These are phyloP conservation scores for Carpatolechia fugitivella DNA, from an alignment of 2,888 invertebrate genomes.

Conservation along the genomic window DNA sequence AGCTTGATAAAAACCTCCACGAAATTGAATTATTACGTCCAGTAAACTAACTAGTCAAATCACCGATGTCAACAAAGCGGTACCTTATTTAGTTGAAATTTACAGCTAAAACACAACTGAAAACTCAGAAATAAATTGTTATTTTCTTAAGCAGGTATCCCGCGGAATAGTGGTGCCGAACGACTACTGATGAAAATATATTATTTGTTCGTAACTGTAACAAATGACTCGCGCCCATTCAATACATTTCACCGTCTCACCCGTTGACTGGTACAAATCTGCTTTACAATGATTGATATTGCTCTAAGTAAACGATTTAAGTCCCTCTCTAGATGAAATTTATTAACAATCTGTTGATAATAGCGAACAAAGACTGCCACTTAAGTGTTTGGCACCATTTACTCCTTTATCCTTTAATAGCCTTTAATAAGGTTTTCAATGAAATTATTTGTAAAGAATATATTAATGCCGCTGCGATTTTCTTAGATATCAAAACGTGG, in stretches of 20 bases:
- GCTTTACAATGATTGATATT: conserved; percentile 62
- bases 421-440: conserved; percentile 1
- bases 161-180: conserved; percentile 7
- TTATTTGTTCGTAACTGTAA: conserved; percentile 13
- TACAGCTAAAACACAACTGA: too few relatives aligned
- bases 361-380: conserved; percentile 42
- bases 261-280: conserved; percentile 61
- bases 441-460: background rate
- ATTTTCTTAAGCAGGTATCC: background rate
- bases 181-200: conserved; percentile 12
- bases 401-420: conserved; percentile 24
- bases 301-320: conserved; percentile 47
- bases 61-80: too few relatives aligned
- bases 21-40: too few relatives aligned
- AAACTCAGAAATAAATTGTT: background rate
- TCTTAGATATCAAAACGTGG: background rate
- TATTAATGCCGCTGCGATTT: background rate
- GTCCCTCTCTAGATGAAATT: conserved; percentile 50
- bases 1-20: too few relatives aligned
- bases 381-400: conserved; percentile 4
- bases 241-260: conserved; percentile 33
- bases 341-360: conserved; percentile 58
- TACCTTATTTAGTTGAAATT: too few relatives aligned
- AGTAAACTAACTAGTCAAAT: too few relatives aligned
- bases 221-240: conserved; percentile 14